These are phyloP conservation scores for Aurelia coerulea DNA, from an alignment of 30 jellyfish, hydroid and myxozoan species.

Conservation along the genomic window DNA sequence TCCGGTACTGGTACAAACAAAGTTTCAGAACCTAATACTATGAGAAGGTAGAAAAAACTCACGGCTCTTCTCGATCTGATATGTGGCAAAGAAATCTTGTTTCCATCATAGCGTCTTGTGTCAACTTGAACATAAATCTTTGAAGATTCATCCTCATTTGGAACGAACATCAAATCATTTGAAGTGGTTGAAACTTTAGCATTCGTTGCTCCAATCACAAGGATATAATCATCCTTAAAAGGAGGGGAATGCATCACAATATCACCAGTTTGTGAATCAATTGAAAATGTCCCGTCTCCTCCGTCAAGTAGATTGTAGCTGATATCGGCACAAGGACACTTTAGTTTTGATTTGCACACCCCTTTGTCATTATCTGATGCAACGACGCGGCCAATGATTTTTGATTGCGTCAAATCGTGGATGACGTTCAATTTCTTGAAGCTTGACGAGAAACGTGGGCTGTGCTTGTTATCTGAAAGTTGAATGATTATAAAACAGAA, in stretches of 20 bases:
- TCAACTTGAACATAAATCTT: constrained; percentile 32
- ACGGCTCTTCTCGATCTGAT: constrained; percentile 54
- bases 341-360: constrained; percentile 24
- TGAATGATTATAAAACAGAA: no score
- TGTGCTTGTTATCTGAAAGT: constrained; percentile 20
- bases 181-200: no score
- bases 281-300: constrained; percentile 40
- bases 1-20: no score
- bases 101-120: constrained; percentile 35
- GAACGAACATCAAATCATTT: background rate
- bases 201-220: constrained; percentile 52
- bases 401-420: background rate
- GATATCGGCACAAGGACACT: constrained; percentile 69
- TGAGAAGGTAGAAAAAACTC: constrained; percentile 2
- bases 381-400: constrained; percentile 27
- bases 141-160: background rate
- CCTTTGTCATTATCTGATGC: constrained; percentile 59
- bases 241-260: constrained; percentile 36
- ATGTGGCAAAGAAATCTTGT: constrained; percentile 5
- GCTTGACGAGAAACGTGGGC: constrained; percentile 7
- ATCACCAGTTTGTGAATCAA: constrained; percentile 39
- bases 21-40: no score
- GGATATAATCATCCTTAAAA: constrained; percentile 43
- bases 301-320: constrained; percentile 37
- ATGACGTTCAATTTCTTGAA: constrained; percentile 19